phyloP scores from a whole-genome alignment of 2,888 invertebrate species.

The Rhorus exstirpatorius region DNA sequence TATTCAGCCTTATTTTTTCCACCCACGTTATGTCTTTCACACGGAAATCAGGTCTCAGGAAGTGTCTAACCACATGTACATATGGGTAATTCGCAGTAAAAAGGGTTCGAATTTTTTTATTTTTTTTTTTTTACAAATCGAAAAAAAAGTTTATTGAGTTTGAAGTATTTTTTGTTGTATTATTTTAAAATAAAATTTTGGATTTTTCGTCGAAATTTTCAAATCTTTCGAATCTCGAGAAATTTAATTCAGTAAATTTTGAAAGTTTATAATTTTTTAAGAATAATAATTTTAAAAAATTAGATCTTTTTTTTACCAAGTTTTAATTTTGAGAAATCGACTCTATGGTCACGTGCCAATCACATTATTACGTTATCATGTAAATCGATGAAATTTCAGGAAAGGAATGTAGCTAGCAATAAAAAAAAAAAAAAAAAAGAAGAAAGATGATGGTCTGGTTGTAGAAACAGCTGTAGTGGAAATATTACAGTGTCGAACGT shows the following conservation, averaged over 20 bases:
- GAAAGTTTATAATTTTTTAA: too few species aligned
- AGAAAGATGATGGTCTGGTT: neutral
- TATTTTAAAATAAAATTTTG: neutral
- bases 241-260: too few species aligned
- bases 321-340: too few species aligned
- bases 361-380: too few species aligned
- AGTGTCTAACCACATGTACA: neutral
- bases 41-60: constrained; percentile 14
- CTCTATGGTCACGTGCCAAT: too few species aligned
- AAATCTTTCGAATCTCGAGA: too few species aligned
- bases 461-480: neutral
- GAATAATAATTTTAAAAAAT: too few species aligned
- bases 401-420: neutral
- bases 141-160: neutral
- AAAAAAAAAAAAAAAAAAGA: neutral
- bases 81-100: too few species aligned
- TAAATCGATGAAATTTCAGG: too few species aligned
- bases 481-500: constrained; percentile 24
- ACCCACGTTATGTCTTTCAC: constrained; percentile 12
- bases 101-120: neutral
- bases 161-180: neutral
- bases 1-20: neutral
- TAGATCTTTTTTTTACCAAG: too few species aligned
- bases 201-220: neutral
- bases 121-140: neutral